Evolutionary conservation across 2,797 vertebrate species (phyloP).

Genomic region (Sarcoramphus papa): DNA sequence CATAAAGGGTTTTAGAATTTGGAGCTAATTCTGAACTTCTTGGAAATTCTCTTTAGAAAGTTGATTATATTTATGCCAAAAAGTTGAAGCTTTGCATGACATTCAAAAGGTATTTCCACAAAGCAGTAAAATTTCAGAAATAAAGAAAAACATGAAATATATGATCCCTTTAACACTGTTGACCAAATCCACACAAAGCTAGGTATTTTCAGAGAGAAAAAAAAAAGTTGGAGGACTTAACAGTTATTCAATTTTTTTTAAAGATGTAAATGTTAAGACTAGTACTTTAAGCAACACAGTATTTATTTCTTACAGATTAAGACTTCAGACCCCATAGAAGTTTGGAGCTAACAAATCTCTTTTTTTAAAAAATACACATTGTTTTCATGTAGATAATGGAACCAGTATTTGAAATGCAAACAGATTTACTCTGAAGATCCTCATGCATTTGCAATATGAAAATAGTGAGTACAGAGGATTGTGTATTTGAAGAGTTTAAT

Average conservation of each 20-base stretch:
- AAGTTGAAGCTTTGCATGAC: background rate
- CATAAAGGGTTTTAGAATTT: background rate
- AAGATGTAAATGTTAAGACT: background rate
- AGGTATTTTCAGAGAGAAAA: background rate
- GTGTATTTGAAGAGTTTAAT: background rate
- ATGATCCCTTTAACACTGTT: background rate
- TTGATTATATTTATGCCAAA: background rate
- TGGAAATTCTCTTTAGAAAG: background rate
- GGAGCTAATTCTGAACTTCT: background rate
- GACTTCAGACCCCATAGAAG: background rate
- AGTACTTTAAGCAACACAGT: background rate
- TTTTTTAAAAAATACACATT: background rate
- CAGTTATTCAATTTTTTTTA: background rate
- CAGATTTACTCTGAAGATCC: background rate
- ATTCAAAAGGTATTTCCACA: background rate
- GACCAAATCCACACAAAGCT: background rate
- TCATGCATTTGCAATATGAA: background rate
- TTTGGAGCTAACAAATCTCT: background rate
- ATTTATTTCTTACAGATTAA: background rate
- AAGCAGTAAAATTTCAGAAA: background rate
- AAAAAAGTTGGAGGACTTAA: background rate
- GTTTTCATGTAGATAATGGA: background rate
- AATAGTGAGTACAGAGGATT: background rate
- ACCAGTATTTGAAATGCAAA: background rate
- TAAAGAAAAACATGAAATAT: background rate